Evolutionary conservation across 2,888 invertebrate genomes (phyloP).

Genomic region (Spilosoma lubricipeda): DNA sequence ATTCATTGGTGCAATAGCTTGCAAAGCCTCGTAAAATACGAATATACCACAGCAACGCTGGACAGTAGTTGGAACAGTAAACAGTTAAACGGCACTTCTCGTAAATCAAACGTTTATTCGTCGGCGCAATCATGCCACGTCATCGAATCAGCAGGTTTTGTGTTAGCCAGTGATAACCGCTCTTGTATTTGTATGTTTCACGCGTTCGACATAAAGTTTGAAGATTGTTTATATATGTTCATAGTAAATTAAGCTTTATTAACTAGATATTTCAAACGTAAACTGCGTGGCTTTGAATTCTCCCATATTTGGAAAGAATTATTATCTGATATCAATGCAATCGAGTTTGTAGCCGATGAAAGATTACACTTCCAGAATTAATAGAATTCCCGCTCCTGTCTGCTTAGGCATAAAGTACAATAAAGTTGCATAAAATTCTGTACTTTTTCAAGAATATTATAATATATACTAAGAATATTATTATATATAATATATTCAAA

Average conservation of each 20-base stretch:
- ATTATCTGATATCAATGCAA: too few species aligned
- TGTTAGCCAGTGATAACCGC: slow-evolving; percentile 44
- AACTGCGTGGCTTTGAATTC: too few species aligned
- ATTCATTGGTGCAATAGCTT: not conserved
- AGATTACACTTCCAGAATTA: too few species aligned
- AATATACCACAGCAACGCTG: not conserved
- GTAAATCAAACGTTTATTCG: slow-evolving; percentile 66
- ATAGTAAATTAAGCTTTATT: not conserved
- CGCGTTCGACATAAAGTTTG: slow-evolving; percentile 34
- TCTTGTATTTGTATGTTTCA: slow-evolving; percentile 39
- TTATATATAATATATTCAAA: too few species aligned
- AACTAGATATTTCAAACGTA: not conserved
- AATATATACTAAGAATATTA: too few species aligned
- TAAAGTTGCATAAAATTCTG: too few species aligned
- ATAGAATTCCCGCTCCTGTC: too few species aligned
- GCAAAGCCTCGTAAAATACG: not conserved
- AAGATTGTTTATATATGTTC: too few species aligned
- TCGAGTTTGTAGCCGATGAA: too few species aligned
- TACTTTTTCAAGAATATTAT: too few species aligned
- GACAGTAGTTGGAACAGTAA: slow-evolving; percentile 20
- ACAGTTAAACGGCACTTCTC: slow-evolving; percentile 43
- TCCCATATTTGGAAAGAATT: too few species aligned
- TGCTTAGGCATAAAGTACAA: too few species aligned
- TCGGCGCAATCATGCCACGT: slow-evolving; percentile 54
- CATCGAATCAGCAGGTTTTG: slow-evolving; percentile 56